A percentile compares a stretch with the other conserved stretches of the same genome.
These are phyloP conservation scores for Delia radicum DNA, from an alignment of 1,140 invertebrate genomes.

Conservation along the genomic window DNA sequence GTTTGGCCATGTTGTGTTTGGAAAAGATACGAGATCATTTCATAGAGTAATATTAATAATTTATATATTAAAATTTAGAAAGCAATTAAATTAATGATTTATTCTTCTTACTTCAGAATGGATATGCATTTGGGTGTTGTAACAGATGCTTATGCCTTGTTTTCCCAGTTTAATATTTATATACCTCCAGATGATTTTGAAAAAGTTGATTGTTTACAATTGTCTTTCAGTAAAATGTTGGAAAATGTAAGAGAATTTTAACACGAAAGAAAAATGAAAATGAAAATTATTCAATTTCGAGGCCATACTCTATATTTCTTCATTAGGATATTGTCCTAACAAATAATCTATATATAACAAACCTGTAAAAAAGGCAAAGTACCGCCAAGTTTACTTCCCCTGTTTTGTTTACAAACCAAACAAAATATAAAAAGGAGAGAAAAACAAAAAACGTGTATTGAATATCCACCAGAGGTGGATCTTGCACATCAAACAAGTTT, in stretches of 20 bases:
- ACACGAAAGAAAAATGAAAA: too few relatives aligned
- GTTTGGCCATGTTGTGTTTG: conserved; percentile 73
- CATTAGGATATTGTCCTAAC: too few relatives aligned
- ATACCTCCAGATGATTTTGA: conserved; percentile 78
- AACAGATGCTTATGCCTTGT: conserved; percentile 76
- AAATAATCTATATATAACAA: too few relatives aligned
- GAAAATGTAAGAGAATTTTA: conserved; percentile 59
- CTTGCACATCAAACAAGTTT: too few relatives aligned
- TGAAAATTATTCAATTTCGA: too few relatives aligned
- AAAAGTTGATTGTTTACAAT: conserved; percentile 73
- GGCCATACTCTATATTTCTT: too few relatives aligned
- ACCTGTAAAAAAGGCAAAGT: too few relatives aligned
- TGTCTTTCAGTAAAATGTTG: conserved; percentile 77
- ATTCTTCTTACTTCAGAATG: conserved; percentile 59
- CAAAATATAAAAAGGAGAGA: too few relatives aligned
- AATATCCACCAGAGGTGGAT: too few relatives aligned
- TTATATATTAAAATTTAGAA: neutral
- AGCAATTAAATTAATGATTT: neutral
- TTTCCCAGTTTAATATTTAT: conserved; percentile 70
- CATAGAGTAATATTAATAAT: conserved; percentile 59
- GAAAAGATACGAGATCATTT: conserved; percentile 72
- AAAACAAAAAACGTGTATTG: too few relatives aligned
- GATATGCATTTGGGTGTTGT: conserved; percentile 74
- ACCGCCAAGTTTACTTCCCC: too few relatives aligned
- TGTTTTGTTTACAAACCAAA: too few relatives aligned